Percentiles rank a stretch among this genome's conserved stretches.
These are phyloP conservation scores for Epinephelus awoara DNA, from an alignment of 2,797 vertebrate species.

Conservation along the genomic window DNA sequence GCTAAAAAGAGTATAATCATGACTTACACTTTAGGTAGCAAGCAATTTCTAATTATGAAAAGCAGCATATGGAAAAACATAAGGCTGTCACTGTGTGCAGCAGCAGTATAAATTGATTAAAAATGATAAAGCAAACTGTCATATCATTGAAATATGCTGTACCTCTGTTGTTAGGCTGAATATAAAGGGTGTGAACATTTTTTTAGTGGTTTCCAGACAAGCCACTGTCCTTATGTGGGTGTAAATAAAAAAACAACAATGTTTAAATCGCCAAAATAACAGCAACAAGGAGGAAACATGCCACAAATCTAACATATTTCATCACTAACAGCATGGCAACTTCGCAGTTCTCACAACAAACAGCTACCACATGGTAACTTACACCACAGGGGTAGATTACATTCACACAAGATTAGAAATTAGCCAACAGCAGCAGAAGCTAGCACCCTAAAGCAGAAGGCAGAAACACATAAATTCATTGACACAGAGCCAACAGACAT, in stretches of 20 bases:
- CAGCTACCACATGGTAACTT: neutral
- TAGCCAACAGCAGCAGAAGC: neutral
- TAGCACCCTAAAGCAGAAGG: neutral
- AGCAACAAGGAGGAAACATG: neutral
- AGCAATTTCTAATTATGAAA: neutral
- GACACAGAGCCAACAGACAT: neutral
- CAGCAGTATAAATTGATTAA: neutral
- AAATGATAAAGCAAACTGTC: neutral
- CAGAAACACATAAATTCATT: neutral
- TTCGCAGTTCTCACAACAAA: neutral
- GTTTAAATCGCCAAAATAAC: neutral
- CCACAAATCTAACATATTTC: neutral
- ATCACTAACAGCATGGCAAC: too few species aligned
- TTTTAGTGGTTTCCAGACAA: neutral
- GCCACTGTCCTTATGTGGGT: neutral
- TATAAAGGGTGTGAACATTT: neutral
- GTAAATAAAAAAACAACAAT: neutral
- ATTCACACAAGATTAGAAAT: neutral
- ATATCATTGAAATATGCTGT: neutral
- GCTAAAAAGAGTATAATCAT: neutral
- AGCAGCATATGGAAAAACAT: neutral
- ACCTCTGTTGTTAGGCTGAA: neutral
- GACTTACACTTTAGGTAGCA: neutral
- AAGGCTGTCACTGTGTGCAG: neutral
- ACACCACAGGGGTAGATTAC: neutral